phyloP scores from a whole-genome alignment of 2,888 invertebrate genomes.

The Drosophila siamana region DNA sequence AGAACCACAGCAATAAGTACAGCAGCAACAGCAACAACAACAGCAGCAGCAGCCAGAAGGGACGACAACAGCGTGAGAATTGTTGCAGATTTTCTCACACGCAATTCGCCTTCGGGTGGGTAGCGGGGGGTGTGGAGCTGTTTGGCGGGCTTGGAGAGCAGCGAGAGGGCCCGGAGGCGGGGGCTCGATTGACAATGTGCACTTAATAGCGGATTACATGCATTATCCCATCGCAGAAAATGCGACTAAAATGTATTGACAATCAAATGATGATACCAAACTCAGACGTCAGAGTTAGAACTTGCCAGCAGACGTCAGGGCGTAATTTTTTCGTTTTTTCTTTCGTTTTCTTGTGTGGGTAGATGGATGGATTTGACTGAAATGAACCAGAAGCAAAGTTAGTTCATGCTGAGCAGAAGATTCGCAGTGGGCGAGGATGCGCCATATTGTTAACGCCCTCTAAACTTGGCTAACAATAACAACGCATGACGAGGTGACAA shows the following conservation, averaged over 20 bases:
- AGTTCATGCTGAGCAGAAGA: conserved; percentile 16
- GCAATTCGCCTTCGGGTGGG: conserved; percentile 56
- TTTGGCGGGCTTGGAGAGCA: not conserved
- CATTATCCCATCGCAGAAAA: conserved; percentile 80
- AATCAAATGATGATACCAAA: conserved; percentile 81
- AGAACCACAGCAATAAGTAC: conserved; percentile 40
- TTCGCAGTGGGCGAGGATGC: not conserved
- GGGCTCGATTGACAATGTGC: conserved; percentile 77
- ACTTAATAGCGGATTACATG: conserved; percentile 84
- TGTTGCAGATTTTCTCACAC: conserved; percentile 80
- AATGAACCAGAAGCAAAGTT: conserved; percentile 59
- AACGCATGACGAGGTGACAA: conserved; percentile 45
- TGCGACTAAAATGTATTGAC: conserved; percentile 80
- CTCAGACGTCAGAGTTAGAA: conserved; percentile 49
- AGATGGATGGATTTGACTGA: conserved; percentile 31
- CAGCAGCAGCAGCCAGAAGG: conserved; percentile 32
- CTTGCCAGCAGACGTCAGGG: conserved; percentile 12
- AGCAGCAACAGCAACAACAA: conserved; percentile 45
- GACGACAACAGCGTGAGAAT: conserved; percentile 77
- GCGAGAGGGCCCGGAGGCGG: conserved; percentile 10
- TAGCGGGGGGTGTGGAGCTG: not conserved
- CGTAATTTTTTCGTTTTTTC: not conserved
- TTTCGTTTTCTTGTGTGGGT: not conserved
- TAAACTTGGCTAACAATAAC: conserved; percentile 34
- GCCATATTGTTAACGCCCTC: conserved; percentile 39